These are phyloP conservation scores for Mycogona germanica DNA, from an alignment of 2,888 invertebrate species.

Conservation along the genomic window DNA sequence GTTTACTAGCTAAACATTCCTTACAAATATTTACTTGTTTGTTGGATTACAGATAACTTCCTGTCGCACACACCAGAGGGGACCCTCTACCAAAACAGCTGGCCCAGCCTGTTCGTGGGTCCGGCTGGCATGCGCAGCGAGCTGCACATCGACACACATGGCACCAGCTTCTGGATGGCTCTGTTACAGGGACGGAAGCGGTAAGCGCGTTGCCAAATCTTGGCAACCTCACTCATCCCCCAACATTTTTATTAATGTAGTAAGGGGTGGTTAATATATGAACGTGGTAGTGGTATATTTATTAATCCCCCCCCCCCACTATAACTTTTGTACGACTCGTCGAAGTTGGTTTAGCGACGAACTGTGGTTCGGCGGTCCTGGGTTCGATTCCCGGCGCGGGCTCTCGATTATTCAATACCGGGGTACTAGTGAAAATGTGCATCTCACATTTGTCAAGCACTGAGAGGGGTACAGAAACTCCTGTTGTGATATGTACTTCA, in stretches of 20 bases:
- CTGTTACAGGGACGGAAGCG: constrained; percentile 21
- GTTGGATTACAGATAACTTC: constrained; percentile 24
- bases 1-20: not conserved
- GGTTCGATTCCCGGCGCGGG: too few relatives aligned
- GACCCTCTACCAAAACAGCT: constrained; percentile 29
- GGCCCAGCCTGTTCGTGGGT: constrained; percentile 32
- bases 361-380: too few relatives aligned
- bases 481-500: too few relatives aligned
- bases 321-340: too few relatives aligned
- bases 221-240: too few relatives aligned
- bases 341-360: too few relatives aligned
- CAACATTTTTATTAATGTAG: too few relatives aligned
- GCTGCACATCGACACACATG: constrained; percentile 32
- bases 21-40: not conserved
- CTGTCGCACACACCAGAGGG: constrained; percentile 26
- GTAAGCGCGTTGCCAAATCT: constrained; percentile 29
- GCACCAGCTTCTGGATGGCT: constrained; percentile 32
- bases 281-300: constrained; percentile 10
- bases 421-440: too few relatives aligned
- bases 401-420: too few relatives aligned
- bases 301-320: too few relatives aligned
- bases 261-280: not conserved
- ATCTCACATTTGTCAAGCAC: too few relatives aligned
- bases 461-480: too few relatives aligned
- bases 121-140: constrained; percentile 28